Percentiles rank a stretch among this genome's conserved stretches.
Conservation (phyloP, 2,888 invertebrate species). For the Calameuta pallipes region DNA sequence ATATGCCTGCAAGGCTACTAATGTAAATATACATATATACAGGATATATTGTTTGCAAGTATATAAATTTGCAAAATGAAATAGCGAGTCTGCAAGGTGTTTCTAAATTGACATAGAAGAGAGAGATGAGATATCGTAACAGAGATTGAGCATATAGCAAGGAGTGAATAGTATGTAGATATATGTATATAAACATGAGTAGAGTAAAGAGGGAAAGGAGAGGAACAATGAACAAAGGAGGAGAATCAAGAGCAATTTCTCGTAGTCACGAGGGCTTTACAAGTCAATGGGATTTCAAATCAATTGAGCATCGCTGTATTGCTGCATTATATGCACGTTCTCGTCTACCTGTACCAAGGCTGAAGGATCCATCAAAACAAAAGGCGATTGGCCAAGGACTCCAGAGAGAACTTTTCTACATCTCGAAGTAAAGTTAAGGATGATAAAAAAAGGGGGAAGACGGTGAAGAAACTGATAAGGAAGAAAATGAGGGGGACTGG, state of each 20-base stretch:
- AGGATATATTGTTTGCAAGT: too few species aligned
- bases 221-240: neutral
- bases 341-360: neutral
- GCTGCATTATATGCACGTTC: neutral
- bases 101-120: too few species aligned
- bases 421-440: neutral
- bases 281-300: conserved; percentile 2
- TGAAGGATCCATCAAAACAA: conserved; percentile 3
- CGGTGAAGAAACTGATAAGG: neutral
- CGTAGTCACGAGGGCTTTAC: neutral
- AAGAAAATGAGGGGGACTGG: neutral
- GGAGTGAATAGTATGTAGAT: too few species aligned
- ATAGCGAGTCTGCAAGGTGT: too few species aligned
- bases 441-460: neutral
- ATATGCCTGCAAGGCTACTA: too few species aligned
- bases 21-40: too few species aligned
- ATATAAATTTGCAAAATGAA: too few species aligned
- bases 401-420: neutral
- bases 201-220: neutral
- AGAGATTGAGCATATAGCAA: too few species aligned
- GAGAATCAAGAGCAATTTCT: neutral
- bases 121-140: too few species aligned
- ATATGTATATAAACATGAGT: too few species aligned
- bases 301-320: conserved; percentile 5
- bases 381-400: neutral